phyloP scores from a whole-genome alignment of 2,797 vertebrate genomes.

The Oreochromis grahami region DNA sequence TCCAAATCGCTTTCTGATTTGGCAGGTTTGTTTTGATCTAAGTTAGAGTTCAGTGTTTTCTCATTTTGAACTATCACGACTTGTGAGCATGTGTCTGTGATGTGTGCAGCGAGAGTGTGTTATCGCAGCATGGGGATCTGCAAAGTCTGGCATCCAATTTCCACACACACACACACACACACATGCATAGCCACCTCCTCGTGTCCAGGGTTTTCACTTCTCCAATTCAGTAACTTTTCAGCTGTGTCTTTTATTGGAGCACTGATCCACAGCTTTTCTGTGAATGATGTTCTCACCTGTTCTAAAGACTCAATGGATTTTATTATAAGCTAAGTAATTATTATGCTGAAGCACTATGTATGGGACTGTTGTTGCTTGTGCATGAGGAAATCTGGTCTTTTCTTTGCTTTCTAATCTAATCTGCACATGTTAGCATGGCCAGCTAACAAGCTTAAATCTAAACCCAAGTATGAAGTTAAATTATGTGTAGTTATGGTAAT shows the following conservation, averaged over 20 bases:
- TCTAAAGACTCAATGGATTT: neutral
- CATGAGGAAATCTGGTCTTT: neutral
- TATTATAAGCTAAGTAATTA: neutral
- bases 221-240: constrained; percentile 26
- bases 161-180: neutral
- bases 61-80: constrained; percentile 29
- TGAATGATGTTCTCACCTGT: constrained; percentile 6
- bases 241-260: constrained; percentile 14
- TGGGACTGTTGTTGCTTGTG: neutral
- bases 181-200: neutral
- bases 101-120: neutral
- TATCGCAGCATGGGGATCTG: constrained; percentile 25
- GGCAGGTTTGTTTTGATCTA: neutral
- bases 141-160: constrained; percentile 44
- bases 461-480: neutral
- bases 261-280: constrained; percentile 12
- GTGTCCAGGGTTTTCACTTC: neutral
- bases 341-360: neutral
- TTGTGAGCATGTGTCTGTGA: constrained; percentile 6
- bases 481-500: neutral
- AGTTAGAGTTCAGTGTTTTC: constrained; percentile 28
- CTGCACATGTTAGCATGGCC: neutral
- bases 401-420: neutral
- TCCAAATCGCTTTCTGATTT: constrained; percentile 6
- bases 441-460: neutral